Percentiles rank a stretch among this genome's conserved stretches.
phyloP scores from a whole-genome alignment of 2,888 invertebrate genomes.

The Plusia festucae region DNA sequence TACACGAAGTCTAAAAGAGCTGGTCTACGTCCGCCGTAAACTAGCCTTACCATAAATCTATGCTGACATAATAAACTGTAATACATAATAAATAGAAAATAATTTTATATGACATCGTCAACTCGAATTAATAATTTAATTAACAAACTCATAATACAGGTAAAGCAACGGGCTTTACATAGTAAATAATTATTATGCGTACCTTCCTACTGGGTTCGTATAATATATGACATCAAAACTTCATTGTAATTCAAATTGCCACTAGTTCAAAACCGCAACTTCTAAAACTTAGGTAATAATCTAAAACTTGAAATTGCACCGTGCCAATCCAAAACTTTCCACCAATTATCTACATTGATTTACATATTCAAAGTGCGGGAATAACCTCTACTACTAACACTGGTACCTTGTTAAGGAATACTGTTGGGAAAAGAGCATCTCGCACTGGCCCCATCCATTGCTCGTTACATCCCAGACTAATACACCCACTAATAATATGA shows the following conservation, averaged over 20 bases:
- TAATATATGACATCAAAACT: constrained; percentile 46
- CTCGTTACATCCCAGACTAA: constrained; percentile 68
- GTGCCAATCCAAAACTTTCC: constrained; percentile 53
- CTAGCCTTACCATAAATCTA: not conserved
- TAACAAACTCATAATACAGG: not conserved
- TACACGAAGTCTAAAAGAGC: too few species aligned
- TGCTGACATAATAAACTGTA: not conserved
- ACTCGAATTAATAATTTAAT: constrained; percentile 2
- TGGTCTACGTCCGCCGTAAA: too few species aligned
- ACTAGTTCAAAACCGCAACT: constrained; percentile 54
- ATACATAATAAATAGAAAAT: too few species aligned
- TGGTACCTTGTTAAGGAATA: constrained; percentile 32
- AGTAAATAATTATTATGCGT: constrained; percentile 3
- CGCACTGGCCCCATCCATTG: constrained; percentile 61
- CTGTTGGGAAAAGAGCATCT: constrained; percentile 52
- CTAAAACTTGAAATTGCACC: constrained; percentile 63
- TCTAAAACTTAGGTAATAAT: constrained; percentile 59
- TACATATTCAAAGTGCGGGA: constrained; percentile 57
- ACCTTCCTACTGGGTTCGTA: constrained; percentile 1
- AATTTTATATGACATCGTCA: not conserved
- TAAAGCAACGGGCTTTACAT: not conserved
- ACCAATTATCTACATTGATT: constrained; percentile 62
- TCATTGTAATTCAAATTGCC: constrained; percentile 60
- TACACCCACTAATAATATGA: constrained; percentile 73
- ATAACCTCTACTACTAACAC: constrained; percentile 40